phyloP scores from a whole-genome alignment of 1,140 invertebrate genomes.

The Drosophila sechellia region DNA sequence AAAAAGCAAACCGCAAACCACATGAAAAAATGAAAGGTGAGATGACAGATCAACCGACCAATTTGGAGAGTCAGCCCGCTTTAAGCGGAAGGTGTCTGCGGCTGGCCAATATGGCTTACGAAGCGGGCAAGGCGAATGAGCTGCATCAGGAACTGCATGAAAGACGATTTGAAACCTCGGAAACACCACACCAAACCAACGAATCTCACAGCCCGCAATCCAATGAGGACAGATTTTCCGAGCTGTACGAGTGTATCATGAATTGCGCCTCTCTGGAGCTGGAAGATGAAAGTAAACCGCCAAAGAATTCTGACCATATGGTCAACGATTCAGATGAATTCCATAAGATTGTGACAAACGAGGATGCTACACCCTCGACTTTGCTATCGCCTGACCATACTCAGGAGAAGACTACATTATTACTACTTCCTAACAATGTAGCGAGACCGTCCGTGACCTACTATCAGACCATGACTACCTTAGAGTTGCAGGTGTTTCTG shows the following conservation, averaged over 20 bases:
- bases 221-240: background rate
- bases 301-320: background rate
- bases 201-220: no score
- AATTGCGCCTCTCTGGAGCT: background rate
- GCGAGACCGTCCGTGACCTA: slow-evolving; percentile 35
- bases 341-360: background rate
- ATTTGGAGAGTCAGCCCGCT: no score
- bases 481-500: slow-evolving; percentile 41
- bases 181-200: no score
- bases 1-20: background rate
- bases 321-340: background rate
- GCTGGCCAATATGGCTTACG: background rate
- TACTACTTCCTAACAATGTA: background rate
- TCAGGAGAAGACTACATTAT: background rate
- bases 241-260: background rate
- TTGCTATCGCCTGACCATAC: background rate
- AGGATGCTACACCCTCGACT: background rate
- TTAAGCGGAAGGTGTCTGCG: no score
- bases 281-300: background rate
- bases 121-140: background rate
- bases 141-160: background rate
- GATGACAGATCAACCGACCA: background rate
- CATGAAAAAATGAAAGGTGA: background rate
- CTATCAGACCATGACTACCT: slow-evolving; percentile 39
- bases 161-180: fast-evolving